Evolutionary conservation across 1,140 invertebrate species (phyloP).

Genomic region (Trichonephila clavipes): DNA sequence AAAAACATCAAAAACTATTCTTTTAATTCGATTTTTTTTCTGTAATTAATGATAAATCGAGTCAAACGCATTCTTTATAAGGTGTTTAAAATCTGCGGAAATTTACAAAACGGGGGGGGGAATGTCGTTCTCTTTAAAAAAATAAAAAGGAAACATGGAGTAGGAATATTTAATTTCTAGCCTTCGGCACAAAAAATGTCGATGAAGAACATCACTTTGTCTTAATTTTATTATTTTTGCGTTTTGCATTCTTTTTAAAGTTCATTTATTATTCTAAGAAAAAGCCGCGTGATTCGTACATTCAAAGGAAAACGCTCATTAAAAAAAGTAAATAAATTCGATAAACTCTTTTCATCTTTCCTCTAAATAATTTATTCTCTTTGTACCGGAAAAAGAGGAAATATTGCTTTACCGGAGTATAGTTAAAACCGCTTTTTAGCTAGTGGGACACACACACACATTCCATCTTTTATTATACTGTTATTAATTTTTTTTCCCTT

Average conservation of each 20-base stretch:
- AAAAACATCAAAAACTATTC: not conserved
- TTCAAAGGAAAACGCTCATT: not conserved
- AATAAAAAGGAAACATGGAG: not conserved
- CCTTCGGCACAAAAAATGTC: not conserved
- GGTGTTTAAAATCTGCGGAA: not conserved
- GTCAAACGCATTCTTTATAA: not conserved
- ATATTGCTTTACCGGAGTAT: not conserved
- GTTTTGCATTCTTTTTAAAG: not conserved
- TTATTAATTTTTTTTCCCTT: not conserved
- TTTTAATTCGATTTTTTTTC: not conserved
- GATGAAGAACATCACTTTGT: not conserved
- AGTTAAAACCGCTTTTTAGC: not conserved
- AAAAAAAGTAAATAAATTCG: constrained; percentile 30
- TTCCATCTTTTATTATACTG: not conserved
- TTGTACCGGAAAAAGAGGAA: not conserved
- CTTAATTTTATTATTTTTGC: constrained; percentile 24
- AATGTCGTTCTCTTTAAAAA: too few relatives aligned
- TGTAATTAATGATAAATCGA: not conserved
- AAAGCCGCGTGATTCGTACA: not conserved
- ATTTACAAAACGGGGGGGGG: not conserved
- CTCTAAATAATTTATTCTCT: not conserved
- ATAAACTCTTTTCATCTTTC: constrained; percentile 15
- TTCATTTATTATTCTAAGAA: constrained; percentile 27
- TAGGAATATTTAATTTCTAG: constrained; percentile 4
- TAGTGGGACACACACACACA: not conserved